Evolutionary conservation across 2,113 vertebrate genomes (phyloP).

Genomic region (Oenanthe oenanthe): DNA sequence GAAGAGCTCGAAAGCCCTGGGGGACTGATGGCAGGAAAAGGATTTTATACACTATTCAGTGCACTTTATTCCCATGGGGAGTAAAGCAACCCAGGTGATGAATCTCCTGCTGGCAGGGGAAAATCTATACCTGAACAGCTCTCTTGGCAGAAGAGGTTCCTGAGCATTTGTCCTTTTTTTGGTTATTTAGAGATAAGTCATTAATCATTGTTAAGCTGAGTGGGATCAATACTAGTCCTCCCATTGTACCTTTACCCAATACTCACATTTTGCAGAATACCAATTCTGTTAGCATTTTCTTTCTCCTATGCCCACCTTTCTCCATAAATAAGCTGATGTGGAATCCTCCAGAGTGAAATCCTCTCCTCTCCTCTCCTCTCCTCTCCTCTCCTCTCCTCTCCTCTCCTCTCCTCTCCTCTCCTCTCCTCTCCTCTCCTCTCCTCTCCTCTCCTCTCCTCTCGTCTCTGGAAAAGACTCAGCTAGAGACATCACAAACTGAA

Average conservation of each 20-base stretch:
- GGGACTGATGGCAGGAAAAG: not conserved
- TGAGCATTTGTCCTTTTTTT: not conserved
- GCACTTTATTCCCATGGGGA: not conserved
- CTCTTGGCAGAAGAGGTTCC: not conserved
- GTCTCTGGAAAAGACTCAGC: not conserved
- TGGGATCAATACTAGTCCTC: not conserved
- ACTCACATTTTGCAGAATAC: not conserved
- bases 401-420: not conserved
- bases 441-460: not conserved
- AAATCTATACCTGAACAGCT: not conserved
- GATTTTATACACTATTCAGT: not conserved
- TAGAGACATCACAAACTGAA: not conserved
- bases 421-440: not conserved
- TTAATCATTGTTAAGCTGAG: not conserved
- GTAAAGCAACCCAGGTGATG: not conserved
- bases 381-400: not conserved
- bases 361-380: not conserved
- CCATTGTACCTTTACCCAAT: not conserved
- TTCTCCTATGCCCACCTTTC: not conserved
- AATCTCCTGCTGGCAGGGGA: not conserved
- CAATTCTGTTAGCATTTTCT: not conserved
- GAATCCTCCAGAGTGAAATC: not conserved
- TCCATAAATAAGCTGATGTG: not conserved
- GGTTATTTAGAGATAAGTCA: not conserved
- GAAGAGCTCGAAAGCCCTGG: not conserved